Conservation (phyloP, 2,888 invertebrate genomes). For the Limenitis camilla region DNA sequence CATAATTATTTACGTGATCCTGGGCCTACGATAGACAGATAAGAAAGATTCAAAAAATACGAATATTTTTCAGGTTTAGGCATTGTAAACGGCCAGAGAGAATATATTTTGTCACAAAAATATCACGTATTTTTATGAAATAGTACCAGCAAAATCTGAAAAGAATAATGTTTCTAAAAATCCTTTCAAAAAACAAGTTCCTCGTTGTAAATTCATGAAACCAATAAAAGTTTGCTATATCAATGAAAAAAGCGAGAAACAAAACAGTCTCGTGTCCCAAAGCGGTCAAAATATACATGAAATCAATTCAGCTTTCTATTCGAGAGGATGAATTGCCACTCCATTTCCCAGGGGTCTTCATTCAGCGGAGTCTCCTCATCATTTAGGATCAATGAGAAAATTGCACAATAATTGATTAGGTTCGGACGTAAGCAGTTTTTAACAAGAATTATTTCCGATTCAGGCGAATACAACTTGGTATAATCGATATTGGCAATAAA, state of each 20-base stretch:
- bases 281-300: slow-evolving; percentile 22
- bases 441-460: neutral
- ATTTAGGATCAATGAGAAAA: slow-evolving; percentile 55
- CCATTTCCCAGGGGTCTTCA: slow-evolving; percentile 51
- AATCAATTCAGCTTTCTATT: slow-evolving; percentile 38
- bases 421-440: neutral
- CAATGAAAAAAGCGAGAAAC: slow-evolving; percentile 14
- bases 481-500: too few relatives aligned
- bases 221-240: slow-evolving; percentile 8
- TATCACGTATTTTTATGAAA: too few relatives aligned
- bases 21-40: too few relatives aligned
- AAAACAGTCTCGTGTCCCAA: slow-evolving; percentile 10
- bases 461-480: too few relatives aligned
- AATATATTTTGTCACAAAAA: too few relatives aligned
- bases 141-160: too few relatives aligned
- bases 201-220: slow-evolving; percentile 8
- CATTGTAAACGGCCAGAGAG: too few relatives aligned
- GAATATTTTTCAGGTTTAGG: too few relatives aligned
- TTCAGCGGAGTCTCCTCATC: slow-evolving; percentile 47
- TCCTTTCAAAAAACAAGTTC: neutral
- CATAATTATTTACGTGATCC: too few relatives aligned
- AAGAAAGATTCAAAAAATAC: too few relatives aligned
- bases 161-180: neutral
- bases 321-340: slow-evolving; percentile 29
- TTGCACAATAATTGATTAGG: slow-evolving; percentile 29